Conservation (phyloP, 2,113 vertebrate genomes). For the Prietella phreatophila region DNA sequence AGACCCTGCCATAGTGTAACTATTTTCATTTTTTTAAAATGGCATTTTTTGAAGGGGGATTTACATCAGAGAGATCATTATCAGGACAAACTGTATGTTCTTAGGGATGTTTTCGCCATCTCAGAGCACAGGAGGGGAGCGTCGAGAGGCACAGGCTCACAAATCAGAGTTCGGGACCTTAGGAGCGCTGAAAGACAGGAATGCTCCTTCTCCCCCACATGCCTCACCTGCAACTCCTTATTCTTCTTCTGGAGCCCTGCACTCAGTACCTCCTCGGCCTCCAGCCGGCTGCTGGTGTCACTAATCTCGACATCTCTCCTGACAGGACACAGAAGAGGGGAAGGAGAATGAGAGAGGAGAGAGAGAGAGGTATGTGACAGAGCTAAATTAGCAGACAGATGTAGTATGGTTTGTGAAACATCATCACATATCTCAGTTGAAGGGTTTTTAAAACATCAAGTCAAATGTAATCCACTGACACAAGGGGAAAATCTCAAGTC, state of each 20-base stretch:
- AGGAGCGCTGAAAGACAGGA: constrained; percentile 67
- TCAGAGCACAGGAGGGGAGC: constrained; percentile 46
- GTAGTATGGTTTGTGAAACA: constrained; percentile 19
- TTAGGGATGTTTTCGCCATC: constrained; percentile 55
- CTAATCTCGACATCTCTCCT: constrained; percentile 77
- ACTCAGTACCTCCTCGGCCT: constrained; percentile 70
- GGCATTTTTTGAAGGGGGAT: not conserved
- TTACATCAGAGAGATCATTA: constrained; percentile 45
- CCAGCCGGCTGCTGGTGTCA: constrained; percentile 64
- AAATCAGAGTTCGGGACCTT: constrained; percentile 61
- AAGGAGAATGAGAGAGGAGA: constrained; percentile 2
- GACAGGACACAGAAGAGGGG: constrained; percentile 41
- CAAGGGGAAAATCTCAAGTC: not conserved
- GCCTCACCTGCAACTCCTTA: constrained; percentile 72
- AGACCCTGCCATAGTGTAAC: not conserved
- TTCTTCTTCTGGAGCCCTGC: constrained; percentile 69
- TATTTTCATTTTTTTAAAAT: not conserved
- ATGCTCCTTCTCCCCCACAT: constrained; percentile 53
- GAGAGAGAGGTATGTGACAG: constrained; percentile 33
- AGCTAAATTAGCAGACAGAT: constrained; percentile 38
- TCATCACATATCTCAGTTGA: constrained; percentile 7
- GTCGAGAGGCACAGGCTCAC: constrained; percentile 49
- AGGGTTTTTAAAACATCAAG: constrained; percentile 43
- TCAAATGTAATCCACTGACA: not conserved
- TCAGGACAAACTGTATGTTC: constrained; percentile 39